Base-by-base conservation (phyloP, 1,140 invertebrate species). In the Ceratitis capitata region DNA sequence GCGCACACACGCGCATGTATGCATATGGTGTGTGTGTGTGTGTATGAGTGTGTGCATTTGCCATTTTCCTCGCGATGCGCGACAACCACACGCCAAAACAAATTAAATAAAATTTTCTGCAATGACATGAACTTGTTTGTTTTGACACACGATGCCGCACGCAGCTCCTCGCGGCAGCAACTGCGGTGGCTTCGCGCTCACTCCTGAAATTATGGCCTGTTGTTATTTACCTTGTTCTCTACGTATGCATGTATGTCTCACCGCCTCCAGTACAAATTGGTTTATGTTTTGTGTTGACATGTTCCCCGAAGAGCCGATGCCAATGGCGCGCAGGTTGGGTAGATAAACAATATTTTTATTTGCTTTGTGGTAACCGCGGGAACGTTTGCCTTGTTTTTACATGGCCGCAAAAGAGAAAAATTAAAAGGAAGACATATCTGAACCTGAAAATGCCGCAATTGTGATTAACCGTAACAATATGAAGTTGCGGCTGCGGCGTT, bases 131-230 rank as follows among this genome's bases (percentile, higher is more conserved):
- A 51, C 29, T 83, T 85, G 85, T 91, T 90, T 90, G 89, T 91
- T 90, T 89, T 91, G 89, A 89, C 89, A 89, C 88, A 89, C 88
- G 90, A 86, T 84, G 83, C 56, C 42, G 16, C 45, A 74, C 35
- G 58, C 35, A 47, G 58, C 26, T 42, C n/a, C 45, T 45, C n/a
- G 23, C 23, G 51, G 51, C n/a, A 78, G 32, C 56, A 61, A 61
- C 45, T 23, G 39, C 39, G 35, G 61, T 64, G 29, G 14, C 61
- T 64, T 16, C 61, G 26, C 29, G 61, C 35, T 26, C 14, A 32
- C 29, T n/a, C n/a, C n/a, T n/a, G n/a, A 19, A 12, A 53, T 19
- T 32, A 12, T 23, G 39, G n/a, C 19, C 69, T 45, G 39, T 47
- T 29, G n/a, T 12, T 64, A 12, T 64, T 78, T 78, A 78, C 35